Evolutionary conservation across 2,797 vertebrate genomes (phyloP), one percentile per base, ranked within the genome.

Genomic region (Tiaroga cobitis): DNA sequence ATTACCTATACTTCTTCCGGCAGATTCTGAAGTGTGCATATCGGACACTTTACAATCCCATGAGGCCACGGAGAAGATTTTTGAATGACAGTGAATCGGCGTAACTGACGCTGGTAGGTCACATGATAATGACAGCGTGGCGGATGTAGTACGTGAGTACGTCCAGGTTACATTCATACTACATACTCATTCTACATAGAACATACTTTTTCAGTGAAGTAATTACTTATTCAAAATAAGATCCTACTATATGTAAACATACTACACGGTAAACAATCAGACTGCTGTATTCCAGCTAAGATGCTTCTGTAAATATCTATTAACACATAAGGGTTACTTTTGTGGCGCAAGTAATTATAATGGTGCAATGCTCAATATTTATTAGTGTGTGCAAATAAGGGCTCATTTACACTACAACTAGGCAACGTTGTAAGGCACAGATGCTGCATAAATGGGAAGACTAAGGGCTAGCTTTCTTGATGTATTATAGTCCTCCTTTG

Each of bases 401-500:
- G 74, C 51, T 77, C 2, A 39, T 59, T 61, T 61, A 24, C 0
- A 15, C 32, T n/a, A 39, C 13, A 39, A 24, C 2, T 39, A 59
- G 21, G 51, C 51, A 5, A 3, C 3, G 0, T 56, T 37, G 51
- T 37, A 77, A 77, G 0, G 15, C 8, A 59, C 51, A 26, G 54
- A 79, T 65, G 49, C 11, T 56, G 11, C 19, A 76, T 8, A 32
- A 43, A 46, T 79, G n/a, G 37, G 18, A 65, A 43, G 15, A 41
- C 59, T 65, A 65, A 79, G 13, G 19, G 37, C 51, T 61, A 7
- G 34, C 16, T 26, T 65, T 46, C n/a, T 61, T 24, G 37, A 78
- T 16, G 76, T 43, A n/a, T 63, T 43, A 79, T 61, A 41, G 61
- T 41, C 39, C 76, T 79, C 37, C 51, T 34, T 37, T 77, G 32